A percentile compares a stretch with the other conserved stretches of the same genome.
Conservation (phyloP, 2,797 vertebrate species). For the Poecilia gillii region DNA sequence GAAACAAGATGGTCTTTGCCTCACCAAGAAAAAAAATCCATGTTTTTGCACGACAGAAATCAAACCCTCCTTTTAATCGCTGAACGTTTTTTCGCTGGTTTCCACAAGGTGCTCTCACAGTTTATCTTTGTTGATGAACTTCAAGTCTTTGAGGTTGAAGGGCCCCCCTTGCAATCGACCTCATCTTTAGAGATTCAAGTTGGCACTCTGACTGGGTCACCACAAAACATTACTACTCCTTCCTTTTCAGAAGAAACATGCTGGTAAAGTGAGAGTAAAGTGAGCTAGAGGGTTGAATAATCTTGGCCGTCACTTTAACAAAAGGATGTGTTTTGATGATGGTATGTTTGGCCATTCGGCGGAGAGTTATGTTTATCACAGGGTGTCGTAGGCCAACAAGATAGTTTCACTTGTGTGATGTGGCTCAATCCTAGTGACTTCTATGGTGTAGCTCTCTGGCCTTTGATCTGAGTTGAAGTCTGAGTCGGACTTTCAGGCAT, state of each 20-base stretch:
- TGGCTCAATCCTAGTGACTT: too few species aligned
- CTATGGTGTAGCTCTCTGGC: too few species aligned
- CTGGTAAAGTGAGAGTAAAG: not conserved
- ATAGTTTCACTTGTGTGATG: too few species aligned
- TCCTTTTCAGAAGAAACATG: not conserved
- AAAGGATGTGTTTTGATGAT: not conserved
- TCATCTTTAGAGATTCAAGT: not conserved
- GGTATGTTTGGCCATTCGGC: not conserved
- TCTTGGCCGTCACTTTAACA: not conserved
- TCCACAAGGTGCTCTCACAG: not conserved
- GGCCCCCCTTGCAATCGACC: not conserved
- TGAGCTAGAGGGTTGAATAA: not conserved
- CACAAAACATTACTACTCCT: not conserved
- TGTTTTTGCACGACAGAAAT: not conserved
- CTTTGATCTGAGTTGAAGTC: too few species aligned
- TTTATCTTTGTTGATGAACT: not conserved
- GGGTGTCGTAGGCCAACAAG: too few species aligned
- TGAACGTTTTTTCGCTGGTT: not conserved
- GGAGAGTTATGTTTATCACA: too few species aligned
- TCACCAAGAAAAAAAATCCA: not conserved
- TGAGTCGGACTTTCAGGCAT: too few species aligned
- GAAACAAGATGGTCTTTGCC: not conserved
- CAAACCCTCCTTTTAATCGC: not conserved
- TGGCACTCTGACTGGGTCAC: not conserved
- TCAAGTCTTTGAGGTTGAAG: not conserved